phyloP scores from a whole-genome alignment of 2,797 vertebrate genomes.

The Xiphophorus birchmanni region DNA sequence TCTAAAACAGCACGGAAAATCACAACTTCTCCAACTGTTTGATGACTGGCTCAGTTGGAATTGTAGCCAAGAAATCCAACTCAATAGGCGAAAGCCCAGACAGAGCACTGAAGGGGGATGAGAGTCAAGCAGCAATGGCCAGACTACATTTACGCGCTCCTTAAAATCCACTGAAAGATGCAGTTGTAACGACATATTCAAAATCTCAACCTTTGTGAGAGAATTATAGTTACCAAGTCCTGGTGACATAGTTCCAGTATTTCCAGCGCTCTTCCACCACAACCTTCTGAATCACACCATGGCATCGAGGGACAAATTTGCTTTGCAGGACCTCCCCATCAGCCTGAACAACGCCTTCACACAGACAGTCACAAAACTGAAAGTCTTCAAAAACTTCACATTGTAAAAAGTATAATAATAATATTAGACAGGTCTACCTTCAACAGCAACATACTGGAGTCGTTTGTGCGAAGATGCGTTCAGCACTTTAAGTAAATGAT shows the following conservation, averaged over 20 bases:
- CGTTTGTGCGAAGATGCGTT: slow-evolving; percentile 61
- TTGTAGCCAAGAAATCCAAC: too few species aligned
- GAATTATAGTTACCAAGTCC: slow-evolving; percentile 62
- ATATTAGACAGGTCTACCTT: slow-evolving; percentile 66
- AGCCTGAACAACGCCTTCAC: slow-evolving; percentile 75
- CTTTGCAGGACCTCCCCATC: slow-evolving; percentile 77
- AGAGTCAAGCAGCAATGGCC: too few species aligned
- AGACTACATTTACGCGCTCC: too few species aligned
- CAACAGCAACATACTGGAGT: slow-evolving; percentile 81
- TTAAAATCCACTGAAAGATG: neutral
- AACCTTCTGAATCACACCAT: slow-evolving; percentile 79
- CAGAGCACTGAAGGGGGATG: too few species aligned
- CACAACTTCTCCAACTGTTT: too few species aligned
- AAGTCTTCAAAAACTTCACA: accelerated
- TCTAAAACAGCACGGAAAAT: too few species aligned
- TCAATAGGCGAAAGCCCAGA: too few species aligned
- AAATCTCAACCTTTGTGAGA: neutral
- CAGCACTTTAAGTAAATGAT: slow-evolving; percentile 71
- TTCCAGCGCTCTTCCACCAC: slow-evolving; percentile 72
- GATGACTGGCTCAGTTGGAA: too few species aligned
- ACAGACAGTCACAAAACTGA: slow-evolving; percentile 1
- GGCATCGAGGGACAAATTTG: slow-evolving; percentile 72
- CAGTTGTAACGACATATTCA: neutral
- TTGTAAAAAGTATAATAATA: neutral
- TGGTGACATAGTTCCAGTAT: slow-evolving; percentile 68